Base-by-base conservation (phyloP, 1,140 invertebrate genomes). In the fruit fly (Drosophila melanogaster) region DNA sequence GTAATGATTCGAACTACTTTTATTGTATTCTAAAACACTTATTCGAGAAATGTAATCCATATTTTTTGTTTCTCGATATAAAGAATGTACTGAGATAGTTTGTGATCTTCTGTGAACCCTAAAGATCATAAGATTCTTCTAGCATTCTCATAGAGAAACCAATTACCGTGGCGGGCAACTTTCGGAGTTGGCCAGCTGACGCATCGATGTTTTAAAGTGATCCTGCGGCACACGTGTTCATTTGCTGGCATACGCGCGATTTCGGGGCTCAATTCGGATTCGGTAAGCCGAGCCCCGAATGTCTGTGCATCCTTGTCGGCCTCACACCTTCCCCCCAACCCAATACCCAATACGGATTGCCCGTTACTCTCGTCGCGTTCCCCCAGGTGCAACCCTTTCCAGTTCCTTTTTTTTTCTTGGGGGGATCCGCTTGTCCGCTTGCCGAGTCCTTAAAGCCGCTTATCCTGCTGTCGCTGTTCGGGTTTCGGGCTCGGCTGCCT, bases 211-310 rank as follows among this genome's bases (percentile, higher is more conserved):
- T 44, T 54, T 61, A 43, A 38, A 53, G 40, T 17, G 55, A 49
- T 54, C 50, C 46, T 56, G 14, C 14, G 76, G 76, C 76, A 77
- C 84, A 87, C 84, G 84, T 87, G 84, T 83, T 79, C 84, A 62
- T 53, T 60, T 51, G 44, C 38, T 41, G 69, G 70, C 78, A 79
- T 79, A 79, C 84, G 84, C 84, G 76, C 72, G 60, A 74, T 61
- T 73, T 65, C 58, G 54, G 78, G 51, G 51, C 65, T 89, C 79
- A 89, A 89, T 89, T 84, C 60, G 84, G 79, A 89, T 89, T 89
- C 80, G 84, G 85, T 80, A 89, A 89, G 61, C 40, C 50, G 84
- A 89, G 84, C 40, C 59, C 54, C 61, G 65, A 62, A 30, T 50
- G 26, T 62, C 69, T 78, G 75, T 73, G 83, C 81, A 83, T 87